Evolutionary conservation across 1,140 invertebrate genomes (phyloP).

Genomic region (Belonocnema kinseyi): DNA sequence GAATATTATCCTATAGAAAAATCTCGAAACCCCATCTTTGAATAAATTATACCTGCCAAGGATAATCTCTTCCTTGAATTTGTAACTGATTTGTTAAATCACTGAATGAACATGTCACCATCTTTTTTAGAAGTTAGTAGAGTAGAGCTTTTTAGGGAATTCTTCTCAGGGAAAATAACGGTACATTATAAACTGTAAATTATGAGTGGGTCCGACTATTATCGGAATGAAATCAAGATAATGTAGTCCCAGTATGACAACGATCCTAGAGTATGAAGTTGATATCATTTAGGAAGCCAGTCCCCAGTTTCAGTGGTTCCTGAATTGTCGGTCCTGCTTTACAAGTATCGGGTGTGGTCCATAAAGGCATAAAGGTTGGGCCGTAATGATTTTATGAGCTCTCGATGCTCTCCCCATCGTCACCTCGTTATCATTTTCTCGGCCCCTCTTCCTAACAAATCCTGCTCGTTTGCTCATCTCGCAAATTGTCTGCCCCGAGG

Average conservation of each 20-base stretch:
- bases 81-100: background rate
- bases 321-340: constrained; percentile 15
- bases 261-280: background rate
- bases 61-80: constrained; percentile 21
- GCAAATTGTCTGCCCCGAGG: constrained; percentile 54
- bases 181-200: no score
- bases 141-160: background rate
- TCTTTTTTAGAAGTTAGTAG: background rate
- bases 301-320: constrained; percentile 7
- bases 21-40: constrained; percentile 38
- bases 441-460: constrained; percentile 54
- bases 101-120: background rate
- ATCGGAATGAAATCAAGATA: constrained; percentile 14
- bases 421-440: constrained; percentile 40
- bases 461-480: constrained; percentile 61
- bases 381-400: constrained; percentile 66
- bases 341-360: constrained; percentile 57
- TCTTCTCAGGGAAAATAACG: background rate
- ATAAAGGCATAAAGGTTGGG: constrained; percentile 60
- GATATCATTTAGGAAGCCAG: constrained; percentile 20
- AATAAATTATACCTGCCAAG: constrained; percentile 37
- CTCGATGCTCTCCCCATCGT: constrained; percentile 41
- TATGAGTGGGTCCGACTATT: background rate
- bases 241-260: background rate
- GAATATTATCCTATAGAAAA: no score